A percentile compares a stretch with the other conserved stretches of the same genome.
phyloP scores from a whole-genome alignment of 2,113 vertebrate genomes.

The Macroglossus sobrinus region DNA sequence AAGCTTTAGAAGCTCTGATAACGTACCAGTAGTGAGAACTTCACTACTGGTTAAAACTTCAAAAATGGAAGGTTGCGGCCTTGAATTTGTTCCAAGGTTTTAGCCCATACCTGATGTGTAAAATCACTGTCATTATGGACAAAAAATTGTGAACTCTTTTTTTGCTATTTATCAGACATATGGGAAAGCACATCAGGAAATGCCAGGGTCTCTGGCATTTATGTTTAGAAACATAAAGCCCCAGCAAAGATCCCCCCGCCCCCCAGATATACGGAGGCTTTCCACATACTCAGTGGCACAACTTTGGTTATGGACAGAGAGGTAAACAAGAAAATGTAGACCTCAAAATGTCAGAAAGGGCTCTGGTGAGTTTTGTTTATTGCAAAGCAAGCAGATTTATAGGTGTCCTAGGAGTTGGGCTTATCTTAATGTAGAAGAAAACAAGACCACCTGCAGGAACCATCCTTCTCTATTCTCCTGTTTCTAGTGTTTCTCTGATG shows the following conservation, averaged over 20 bases:
- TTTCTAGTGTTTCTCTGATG: neutral
- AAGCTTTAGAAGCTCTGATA: neutral
- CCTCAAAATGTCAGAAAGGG: slow-evolving; percentile 12
- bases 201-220: neutral
- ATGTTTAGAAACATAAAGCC: neutral
- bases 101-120: neutral
- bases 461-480: neutral
- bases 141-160: neutral
- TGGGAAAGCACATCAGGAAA: neutral
- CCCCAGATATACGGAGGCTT: neutral
- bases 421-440: slow-evolving; percentile 43
- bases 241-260: neutral
- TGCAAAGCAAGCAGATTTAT: slow-evolving; percentile 19
- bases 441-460: neutral
- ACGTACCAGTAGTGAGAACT: neutral
- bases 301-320: neutral
- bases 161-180: neutral
- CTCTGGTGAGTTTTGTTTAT: slow-evolving; percentile 14
- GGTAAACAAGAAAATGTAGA: slow-evolving; percentile 1
- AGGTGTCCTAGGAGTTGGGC: neutral
- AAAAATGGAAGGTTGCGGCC: slow-evolving; percentile 3
- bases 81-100: neutral
- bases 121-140: neutral
- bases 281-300: neutral
- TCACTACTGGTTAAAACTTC: neutral